Evolutionary conservation across 2,888 invertebrate species (phyloP), one percentile per base, ranked within the genome.

Genomic region (Habroteleia sp.): DNA sequence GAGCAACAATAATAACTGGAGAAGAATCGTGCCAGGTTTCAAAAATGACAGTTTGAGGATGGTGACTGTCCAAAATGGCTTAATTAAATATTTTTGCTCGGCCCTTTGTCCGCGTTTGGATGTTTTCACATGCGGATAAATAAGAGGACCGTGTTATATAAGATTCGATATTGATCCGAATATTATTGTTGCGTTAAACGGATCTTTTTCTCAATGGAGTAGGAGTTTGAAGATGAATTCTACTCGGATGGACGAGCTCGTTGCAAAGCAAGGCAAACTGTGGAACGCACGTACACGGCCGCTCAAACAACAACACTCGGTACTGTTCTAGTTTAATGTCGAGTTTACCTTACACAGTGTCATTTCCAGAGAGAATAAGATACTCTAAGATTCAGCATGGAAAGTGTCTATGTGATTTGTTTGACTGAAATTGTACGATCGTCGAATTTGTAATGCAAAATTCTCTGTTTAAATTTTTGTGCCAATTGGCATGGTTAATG

Each of bases 271-370:
- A 33, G 33, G 35, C 52, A 35, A 54, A 37, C 44, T 35, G 16
- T 27, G 13, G 8, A 68, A 35, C 48, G 42, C 68, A 68, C 58
- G 42, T 44, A 66, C 14, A 60, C 27, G 16, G 42, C 42, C 42
- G 20, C 20, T 50, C 58, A 25, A 69, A 69, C 42, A 68, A 58
- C 58, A 60, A 69, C 44, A 52, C 58, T 50, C 58, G 11, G 42
- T 42, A 42, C 39, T 42, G 60, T 33, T n/a, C 50, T 60, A 44
- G 68, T 69, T 60, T 69, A 69, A 69, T 60, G 68, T 50, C n/a
- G 33, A 41, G 50, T 69, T 69, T 60, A 60, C 50, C 50, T 63
- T 63, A 50, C 65, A 25, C 35, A 44, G 27, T 37, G 54, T 54
- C 42, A 65, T 65, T 65, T 68, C 29, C 41, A 50, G 7, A 35